Conservation (phyloP, 2,797 vertebrate species). For the Lithobates pipiens region DNA sequence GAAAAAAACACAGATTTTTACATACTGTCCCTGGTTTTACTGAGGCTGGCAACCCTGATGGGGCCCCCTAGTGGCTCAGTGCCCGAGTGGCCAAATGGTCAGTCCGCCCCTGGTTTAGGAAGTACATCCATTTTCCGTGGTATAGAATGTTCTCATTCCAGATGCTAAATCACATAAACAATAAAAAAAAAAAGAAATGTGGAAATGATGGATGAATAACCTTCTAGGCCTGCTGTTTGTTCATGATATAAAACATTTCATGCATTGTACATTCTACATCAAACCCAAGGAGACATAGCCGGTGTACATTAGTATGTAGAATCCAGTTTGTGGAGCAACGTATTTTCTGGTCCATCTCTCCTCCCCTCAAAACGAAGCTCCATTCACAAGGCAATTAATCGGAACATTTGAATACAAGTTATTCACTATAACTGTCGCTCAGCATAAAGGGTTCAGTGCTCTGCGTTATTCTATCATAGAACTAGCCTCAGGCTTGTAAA, state of each 20-base stretch:
- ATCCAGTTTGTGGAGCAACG: neutral
- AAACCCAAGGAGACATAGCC: neutral
- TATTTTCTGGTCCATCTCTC: neutral
- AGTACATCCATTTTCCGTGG: too few relatives aligned
- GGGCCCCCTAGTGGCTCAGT: too few relatives aligned
- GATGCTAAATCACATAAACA: too few relatives aligned
- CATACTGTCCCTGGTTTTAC: too few relatives aligned
- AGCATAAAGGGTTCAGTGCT: neutral
- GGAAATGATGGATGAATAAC: neutral
- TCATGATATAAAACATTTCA: neutral
- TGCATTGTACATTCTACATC: neutral
- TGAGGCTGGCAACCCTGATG: too few relatives aligned
- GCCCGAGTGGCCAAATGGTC: too few relatives aligned
- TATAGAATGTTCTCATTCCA: too few relatives aligned
- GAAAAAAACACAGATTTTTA: too few relatives aligned
- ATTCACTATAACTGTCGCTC: constrained; percentile 15
- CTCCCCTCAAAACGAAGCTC: neutral
- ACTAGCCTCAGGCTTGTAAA: constrained; percentile 42
- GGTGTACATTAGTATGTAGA: neutral
- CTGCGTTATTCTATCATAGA: constrained; percentile 10
- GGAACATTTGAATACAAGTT: constrained; percentile 21
- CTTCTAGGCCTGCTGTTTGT: neutral
- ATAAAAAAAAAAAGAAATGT: too few relatives aligned
- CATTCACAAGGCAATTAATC: constrained; percentile 23
- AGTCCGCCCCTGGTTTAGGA: too few relatives aligned